Evolutionary conservation across 2,888 invertebrate species (phyloP), one percentile per base, ranked within the genome.

Genomic region (Yponomeuta cagnagella): DNA sequence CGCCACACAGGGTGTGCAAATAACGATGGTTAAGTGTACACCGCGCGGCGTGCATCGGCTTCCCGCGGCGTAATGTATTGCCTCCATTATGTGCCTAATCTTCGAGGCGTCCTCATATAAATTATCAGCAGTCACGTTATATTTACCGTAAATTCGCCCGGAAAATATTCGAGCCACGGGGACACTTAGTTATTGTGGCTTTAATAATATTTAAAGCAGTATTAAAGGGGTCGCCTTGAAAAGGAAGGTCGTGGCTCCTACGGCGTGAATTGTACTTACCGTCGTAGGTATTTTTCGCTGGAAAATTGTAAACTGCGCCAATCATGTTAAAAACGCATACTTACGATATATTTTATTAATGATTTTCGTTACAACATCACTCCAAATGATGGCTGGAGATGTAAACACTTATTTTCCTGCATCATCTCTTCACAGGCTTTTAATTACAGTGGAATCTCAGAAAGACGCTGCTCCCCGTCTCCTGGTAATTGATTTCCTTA

Each of bases 11-110:
- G 30, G 68, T 52, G 68, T 68, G 68, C 52, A 68, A 68, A 68
- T 68, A 68, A 68, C 68, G 68, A 68, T 48, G 68, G 52, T 30
- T 68, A 10, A 43, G 48, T 10, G 43, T 48, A 23, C 23, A 70
- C 70, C 70, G 70, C 70, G 73, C 72, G 71, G 71, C 72, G 69
- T 72, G 74, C 73, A 71, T 37, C 70, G 74, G 75, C 76, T 74
- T 75, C 79, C 78, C 73, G 72, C 77, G 72, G 86, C 73, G 86
- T 89, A 81, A 88, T 82, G 81, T 87, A 89, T 84, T 81, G 80
- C 81, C 78, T 78, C 83, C 83, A 87, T 88, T 88, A 88, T 77
- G 79, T 77, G 81, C 82, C 82, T 88, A 89, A 89, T 88, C 88
- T 86, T 82, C 78, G 83, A 87, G 83, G 86, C 85, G 84, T 85